Conservation (phyloP, 2,888 invertebrate genomes). For the Troilus luridus region DNA sequence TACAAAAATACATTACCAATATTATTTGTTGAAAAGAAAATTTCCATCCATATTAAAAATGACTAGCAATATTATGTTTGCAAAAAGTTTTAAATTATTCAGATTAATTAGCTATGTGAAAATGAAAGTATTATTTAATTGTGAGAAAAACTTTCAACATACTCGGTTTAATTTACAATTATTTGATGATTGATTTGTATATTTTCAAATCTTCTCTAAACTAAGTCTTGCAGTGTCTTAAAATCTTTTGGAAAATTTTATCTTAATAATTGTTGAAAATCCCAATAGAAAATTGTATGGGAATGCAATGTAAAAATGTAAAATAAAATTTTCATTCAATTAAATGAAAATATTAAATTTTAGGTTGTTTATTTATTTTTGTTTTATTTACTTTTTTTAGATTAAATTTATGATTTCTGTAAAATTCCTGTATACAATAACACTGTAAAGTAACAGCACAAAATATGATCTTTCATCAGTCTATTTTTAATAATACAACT, state of each 20-base stretch:
- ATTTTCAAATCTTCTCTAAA: not conserved
- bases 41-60: slow-evolving; percentile 46
- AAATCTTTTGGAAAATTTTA: not conserved
- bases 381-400: slow-evolving; percentile 16
- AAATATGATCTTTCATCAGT: slow-evolving; percentile 63
- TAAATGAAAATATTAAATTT: slow-evolving; percentile 22
- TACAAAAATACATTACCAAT: slow-evolving; percentile 32
- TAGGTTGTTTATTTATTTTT: slow-evolving; percentile 24
- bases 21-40: not conserved
- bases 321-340: slow-evolving; percentile 34
- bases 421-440: slow-evolving; percentile 61
- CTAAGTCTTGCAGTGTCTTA: slow-evolving; percentile 34
- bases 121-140: slow-evolving; percentile 16
- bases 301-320: slow-evolving; percentile 38
- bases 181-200: slow-evolving; percentile 2
- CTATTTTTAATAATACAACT: slow-evolving; percentile 62
- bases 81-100: not conserved
- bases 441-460: slow-evolving; percentile 64
- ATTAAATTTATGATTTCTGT: slow-evolving; percentile 30
- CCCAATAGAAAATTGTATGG: slow-evolving; percentile 12
- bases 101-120: not conserved
- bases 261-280: slow-evolving; percentile 18
- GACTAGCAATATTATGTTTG: slow-evolving; percentile 9
- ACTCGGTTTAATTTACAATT: slow-evolving; percentile 1
- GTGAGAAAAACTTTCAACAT: not conserved